Evolutionary conservation across 2,888 invertebrate genomes (phyloP).

Genomic region (Drosophila longiperda): DNA sequence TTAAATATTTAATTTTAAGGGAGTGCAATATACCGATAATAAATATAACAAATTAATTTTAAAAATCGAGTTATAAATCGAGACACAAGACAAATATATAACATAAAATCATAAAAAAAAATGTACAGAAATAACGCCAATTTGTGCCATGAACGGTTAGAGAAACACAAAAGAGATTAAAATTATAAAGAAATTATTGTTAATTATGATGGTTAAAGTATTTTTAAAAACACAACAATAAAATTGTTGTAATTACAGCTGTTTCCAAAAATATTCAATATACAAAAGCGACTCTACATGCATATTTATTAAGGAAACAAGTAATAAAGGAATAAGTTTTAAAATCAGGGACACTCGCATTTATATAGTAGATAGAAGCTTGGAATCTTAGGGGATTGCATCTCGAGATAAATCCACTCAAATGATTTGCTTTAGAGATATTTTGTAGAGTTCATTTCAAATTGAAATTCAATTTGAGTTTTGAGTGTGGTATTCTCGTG

Average conservation of each 20-base stretch:
- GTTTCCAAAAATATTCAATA: slow-evolving; percentile 8
- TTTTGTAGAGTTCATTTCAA: background rate
- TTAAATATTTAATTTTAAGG: background rate
- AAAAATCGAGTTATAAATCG: background rate
- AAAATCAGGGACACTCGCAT: background rate
- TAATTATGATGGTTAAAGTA: slow-evolving; percentile 15
- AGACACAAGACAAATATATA: slow-evolving; percentile 4
- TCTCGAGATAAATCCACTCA: slow-evolving; percentile 5
- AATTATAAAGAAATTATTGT: slow-evolving; percentile 52
- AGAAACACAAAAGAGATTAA: slow-evolving; percentile 56
- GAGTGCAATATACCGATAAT: slow-evolving; percentile 10
- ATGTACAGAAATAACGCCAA: slow-evolving; percentile 43
- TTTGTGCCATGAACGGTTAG: slow-evolving; percentile 61
- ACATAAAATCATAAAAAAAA: slow-evolving; percentile 26
- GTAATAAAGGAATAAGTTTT: background rate
- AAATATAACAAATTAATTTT: background rate
- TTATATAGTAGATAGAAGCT: background rate
- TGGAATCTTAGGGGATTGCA: background rate
- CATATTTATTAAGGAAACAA: slow-evolving; percentile 10
- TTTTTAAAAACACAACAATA: slow-evolving; percentile 29
- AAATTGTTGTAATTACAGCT: slow-evolving; percentile 19
- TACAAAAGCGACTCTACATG: slow-evolving; percentile 27
- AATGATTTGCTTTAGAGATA: background rate
- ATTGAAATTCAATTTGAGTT: background rate
- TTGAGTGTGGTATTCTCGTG: slow-evolving; percentile 11